Conservation (phyloP, 2,113 vertebrate species). For the Illadopsis cleaveri region DNA sequence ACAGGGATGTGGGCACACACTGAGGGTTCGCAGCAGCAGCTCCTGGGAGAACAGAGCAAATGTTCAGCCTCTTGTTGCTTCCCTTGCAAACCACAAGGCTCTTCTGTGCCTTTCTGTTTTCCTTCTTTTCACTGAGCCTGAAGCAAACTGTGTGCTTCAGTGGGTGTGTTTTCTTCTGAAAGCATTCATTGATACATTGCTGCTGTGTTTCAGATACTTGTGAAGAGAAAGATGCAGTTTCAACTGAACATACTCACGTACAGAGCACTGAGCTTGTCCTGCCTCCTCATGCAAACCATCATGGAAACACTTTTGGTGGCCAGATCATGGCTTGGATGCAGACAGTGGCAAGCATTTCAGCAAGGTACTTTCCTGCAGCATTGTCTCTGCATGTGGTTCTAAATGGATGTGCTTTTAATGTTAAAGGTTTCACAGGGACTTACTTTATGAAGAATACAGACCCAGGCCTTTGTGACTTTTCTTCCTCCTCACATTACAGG, state of each 20-base stretch:
- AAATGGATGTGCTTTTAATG: neutral
- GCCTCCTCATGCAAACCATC: conserved; percentile 82
- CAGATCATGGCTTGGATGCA: conserved; percentile 89
- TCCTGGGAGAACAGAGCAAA: neutral
- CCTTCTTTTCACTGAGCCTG: neutral
- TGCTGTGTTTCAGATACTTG: conserved; percentile 37
- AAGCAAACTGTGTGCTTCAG: neutral
- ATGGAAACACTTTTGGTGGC: conserved; percentile 81
- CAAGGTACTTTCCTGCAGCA: conserved; percentile 68
- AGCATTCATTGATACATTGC: neutral
- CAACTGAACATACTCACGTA: conserved; percentile 65
- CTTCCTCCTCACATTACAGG: neutral
- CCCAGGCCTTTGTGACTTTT: neutral
- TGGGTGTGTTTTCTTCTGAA: neutral
- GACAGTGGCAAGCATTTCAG: conserved; percentile 78
- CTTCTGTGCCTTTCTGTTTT: neutral
- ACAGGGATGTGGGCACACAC: neutral
- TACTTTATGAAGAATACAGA: neutral
- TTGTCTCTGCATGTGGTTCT: neutral
- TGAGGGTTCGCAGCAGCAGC: neutral
- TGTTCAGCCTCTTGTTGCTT: neutral
- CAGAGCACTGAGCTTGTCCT: conserved; percentile 83
- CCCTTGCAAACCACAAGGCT: neutral
- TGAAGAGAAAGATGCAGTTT: conserved; percentile 42
- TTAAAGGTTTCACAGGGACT: neutral